Conservation (phyloP, 1,140 invertebrate genomes). For the Megalonaias nervosa region DNA sequence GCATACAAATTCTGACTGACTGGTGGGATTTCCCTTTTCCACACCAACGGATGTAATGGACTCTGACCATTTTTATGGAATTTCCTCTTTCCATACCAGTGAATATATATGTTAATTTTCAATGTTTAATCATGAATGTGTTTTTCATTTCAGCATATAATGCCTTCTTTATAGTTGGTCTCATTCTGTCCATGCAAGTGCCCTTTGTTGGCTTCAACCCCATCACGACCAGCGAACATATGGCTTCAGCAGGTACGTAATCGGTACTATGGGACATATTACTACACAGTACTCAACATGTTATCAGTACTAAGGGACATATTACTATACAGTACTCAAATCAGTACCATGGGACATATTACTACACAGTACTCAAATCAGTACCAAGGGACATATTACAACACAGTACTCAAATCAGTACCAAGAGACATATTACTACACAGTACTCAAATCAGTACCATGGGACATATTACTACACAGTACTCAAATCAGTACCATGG, state of each 20-base stretch:
- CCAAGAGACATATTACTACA: too few species aligned
- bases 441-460: background rate
- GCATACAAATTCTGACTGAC: too few species aligned
- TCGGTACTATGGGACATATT: background rate
- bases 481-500: background rate
- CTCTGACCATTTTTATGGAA: too few species aligned
- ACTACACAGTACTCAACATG: background rate
- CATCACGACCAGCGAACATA: constrained; percentile 99
- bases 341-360: too few species aligned
- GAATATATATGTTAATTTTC: too few species aligned
- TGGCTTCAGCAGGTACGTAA: constrained; percentile 90
- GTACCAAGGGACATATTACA: too few species aligned
- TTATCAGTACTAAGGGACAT: too few species aligned
- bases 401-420: too few species aligned
- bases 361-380: background rate
- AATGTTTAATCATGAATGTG: background rate
- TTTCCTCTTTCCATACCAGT: too few species aligned
- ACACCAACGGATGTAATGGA: too few species aligned
- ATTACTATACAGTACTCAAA: too few species aligned
- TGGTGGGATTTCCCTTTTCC: too few species aligned
- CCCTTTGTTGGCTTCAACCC: constrained; percentile 99
- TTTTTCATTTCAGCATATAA: constrained; percentile 84
- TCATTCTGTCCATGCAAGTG: constrained; percentile 99
- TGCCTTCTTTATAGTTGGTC: constrained; percentile 93
- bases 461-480: background rate